These are phyloP conservation scores for Andrena bucephala DNA, from an alignment of 2,888 invertebrate genomes.

Conservation along the genomic window DNA sequence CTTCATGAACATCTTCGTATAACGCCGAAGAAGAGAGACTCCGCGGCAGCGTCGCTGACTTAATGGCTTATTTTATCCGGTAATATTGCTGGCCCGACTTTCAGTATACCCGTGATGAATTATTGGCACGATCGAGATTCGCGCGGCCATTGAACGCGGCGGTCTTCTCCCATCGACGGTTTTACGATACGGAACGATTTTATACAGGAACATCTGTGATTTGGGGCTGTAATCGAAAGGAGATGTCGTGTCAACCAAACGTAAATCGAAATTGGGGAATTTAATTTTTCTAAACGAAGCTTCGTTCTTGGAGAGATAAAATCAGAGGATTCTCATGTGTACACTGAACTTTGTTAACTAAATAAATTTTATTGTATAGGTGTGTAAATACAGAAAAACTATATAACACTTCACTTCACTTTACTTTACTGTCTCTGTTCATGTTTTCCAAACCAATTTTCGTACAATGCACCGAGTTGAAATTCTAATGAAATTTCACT, in stretches of 20 bases:
- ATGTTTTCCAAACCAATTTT: no score
- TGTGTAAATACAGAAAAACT: no score
- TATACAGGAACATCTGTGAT: background rate
- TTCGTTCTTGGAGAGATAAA: background rate
- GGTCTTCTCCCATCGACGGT: background rate
- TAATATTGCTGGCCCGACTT: conserved; percentile 77
- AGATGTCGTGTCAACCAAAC: background rate
- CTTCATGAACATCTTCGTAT: conserved; percentile 73
- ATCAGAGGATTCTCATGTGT: no score
- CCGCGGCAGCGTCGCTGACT: conserved; percentile 74
- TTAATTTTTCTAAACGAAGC: background rate
- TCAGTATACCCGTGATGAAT: conserved; percentile 71
- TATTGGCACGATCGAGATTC: conserved; percentile 45
- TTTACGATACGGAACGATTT: background rate
- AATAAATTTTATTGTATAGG: no score
- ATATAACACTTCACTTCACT: no score
- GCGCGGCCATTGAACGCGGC: conserved; percentile 28
- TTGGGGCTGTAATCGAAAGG: background rate
- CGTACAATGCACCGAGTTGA: no score
- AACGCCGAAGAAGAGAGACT: conserved; percentile 66
- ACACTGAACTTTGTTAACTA: no score
- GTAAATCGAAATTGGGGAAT: background rate
- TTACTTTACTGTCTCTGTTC: no score
- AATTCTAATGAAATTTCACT: no score
- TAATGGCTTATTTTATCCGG: conserved; percentile 83